Evolutionary conservation across 2,113 vertebrate genomes (phyloP), one percentile per base, ranked within the genome.

Genomic region (Vombatus ursinus): DNA sequence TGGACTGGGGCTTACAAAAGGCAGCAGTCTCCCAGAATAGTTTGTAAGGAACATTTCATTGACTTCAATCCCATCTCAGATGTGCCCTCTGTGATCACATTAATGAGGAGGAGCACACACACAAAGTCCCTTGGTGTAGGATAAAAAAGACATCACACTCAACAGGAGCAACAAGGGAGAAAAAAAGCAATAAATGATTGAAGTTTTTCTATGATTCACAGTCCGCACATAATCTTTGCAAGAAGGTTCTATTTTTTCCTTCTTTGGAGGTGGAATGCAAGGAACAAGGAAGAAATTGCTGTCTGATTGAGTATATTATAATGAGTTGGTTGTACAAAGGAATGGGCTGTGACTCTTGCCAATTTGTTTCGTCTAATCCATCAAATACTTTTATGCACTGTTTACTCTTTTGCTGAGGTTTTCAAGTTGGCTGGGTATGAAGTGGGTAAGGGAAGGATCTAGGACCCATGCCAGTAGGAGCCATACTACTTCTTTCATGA

Each of bases 311-410:
- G 96, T 89, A 93, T 96, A 91, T 96, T 95, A 96, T 96, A 98
- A 98, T 95, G 94, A 97, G 97, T 94, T 91, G 96, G n/a, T 95
- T 95, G 95, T 95, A 96, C 94, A 98, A 96, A 98, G 95, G 95
- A 94, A 89, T 96, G 97, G 96, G 95, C 84, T 89, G 94, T 89
- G 47, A 89, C 19, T 92, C 97, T 94, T 92, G 95, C 95, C 95
- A 98, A 97, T 94, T 94, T 57, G 52, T 96, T 98, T 50, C 44
- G 97, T 97, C 98, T 97, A 96, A 98, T 97, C 94, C 94, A 97
- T 97, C 97, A 97, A 97, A 98, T 98, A 97, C 96, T 97, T 96
- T 98, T 97, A 98, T 97, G 97, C 93, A 84, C 91, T 68, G 52
- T 68, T 97, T 97, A 89, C 97, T 98, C 97, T 94, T 98, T 96